phyloP scores from a whole-genome alignment of 2,888 invertebrate species.

The Dione vanillae region DNA sequence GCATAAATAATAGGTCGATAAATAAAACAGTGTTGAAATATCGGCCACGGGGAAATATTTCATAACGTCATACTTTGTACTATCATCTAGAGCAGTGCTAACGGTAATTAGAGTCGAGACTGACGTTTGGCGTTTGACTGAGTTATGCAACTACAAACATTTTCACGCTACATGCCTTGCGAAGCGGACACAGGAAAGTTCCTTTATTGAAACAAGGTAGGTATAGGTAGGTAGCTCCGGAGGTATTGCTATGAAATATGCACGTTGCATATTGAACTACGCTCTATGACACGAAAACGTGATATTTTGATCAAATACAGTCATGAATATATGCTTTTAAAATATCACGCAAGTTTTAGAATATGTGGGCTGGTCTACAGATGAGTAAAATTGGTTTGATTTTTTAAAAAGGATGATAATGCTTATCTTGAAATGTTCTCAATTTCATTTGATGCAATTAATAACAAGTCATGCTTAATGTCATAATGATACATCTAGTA shows the following conservation, averaged over 20 bases:
- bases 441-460: not conserved
- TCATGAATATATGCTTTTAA: conserved; percentile 11
- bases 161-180: conserved; percentile 8
- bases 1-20: not conserved
- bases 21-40: conserved; percentile 2
- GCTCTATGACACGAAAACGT: not conserved
- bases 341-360: not conserved
- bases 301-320: conserved; percentile 13
- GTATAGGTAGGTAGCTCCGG: no score
- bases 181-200: not conserved
- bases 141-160: not conserved
- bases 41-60: not conserved
- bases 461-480: not conserved
- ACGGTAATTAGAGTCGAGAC: conserved; percentile 7
- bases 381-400: not conserved
- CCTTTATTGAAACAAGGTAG: not conserved
- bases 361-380: not conserved
- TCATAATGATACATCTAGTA: no score
- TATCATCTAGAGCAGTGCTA: conserved; percentile 3
- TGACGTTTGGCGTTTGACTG: not conserved
- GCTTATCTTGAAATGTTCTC: not conserved
- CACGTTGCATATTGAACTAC: not conserved
- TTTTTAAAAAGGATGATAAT: not conserved
- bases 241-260: conserved; percentile 1
- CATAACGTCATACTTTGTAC: conserved; percentile 8